phyloP scores from a whole-genome alignment of 1,140 invertebrate species.

The Hyles vespertilio region DNA sequence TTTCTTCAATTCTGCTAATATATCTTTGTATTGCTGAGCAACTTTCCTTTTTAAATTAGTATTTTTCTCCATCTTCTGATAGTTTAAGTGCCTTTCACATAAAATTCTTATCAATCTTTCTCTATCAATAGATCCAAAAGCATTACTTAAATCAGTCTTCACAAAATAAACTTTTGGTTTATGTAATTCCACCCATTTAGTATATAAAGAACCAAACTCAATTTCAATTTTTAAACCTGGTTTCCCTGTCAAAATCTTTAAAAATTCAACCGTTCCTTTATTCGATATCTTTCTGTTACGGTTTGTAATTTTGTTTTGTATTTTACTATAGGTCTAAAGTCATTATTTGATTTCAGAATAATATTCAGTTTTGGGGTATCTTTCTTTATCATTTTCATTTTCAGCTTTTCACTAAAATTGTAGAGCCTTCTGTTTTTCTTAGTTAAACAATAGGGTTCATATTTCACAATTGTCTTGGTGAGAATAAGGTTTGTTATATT shows the following conservation, averaged over 20 bases:
- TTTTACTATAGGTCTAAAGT: conserved; percentile 60
- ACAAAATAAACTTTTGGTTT: conserved; percentile 69
- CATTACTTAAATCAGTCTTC: conserved; percentile 69
- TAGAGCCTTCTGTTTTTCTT: conserved; percentile 40
- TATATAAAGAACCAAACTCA: conserved; percentile 39
- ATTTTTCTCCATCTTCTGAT: conserved; percentile 44
- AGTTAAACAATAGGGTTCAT: conserved; percentile 36
- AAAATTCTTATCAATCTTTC: conserved; percentile 51
- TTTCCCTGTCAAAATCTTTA: conserved; percentile 43
- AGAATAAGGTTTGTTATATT: conserved; percentile 47
- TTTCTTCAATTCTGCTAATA: conserved; percentile 52
- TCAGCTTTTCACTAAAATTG: conserved; percentile 28
- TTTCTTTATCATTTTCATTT: conserved; percentile 44
- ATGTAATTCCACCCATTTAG: conserved; percentile 46
- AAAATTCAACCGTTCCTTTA: conserved; percentile 46
- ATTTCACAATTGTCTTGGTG: conserved; percentile 43
- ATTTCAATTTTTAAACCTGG: conserved; percentile 39
- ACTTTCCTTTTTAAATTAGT: conserved; percentile 45
- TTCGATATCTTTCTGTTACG: conserved; percentile 45
- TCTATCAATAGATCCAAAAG: conserved; percentile 68
- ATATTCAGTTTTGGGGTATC: conserved; percentile 63
- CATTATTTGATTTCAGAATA: conserved; percentile 59
- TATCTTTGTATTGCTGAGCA: conserved; percentile 49
- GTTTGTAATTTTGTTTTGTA: conserved; percentile 53
- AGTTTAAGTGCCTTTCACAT: conserved; percentile 38